These are phyloP conservation scores for Sebastes fasciatus DNA, from an alignment of 2,113 vertebrate genomes.

Conservation along the genomic window DNA sequence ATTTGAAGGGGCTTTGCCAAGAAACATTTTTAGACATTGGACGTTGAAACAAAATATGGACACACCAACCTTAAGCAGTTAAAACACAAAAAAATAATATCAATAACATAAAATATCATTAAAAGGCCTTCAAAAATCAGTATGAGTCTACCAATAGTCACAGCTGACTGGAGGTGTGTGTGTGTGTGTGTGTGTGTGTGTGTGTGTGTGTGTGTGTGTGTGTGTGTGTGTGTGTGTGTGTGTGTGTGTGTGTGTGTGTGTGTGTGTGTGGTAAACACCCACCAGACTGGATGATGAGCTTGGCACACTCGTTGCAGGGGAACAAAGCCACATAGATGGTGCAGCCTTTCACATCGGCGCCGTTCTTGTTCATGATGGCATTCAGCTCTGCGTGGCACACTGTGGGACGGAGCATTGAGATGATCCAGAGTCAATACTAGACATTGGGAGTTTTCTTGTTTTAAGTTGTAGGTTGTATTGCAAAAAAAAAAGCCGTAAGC, in stretches of 20 bases:
- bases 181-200: neutral
- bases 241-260: too few relatives aligned
- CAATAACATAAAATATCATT: too few relatives aligned
- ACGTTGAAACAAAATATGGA: too few relatives aligned
- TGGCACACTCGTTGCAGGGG: constrained; percentile 98
- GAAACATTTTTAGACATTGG: too few relatives aligned
- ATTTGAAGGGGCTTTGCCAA: too few relatives aligned
- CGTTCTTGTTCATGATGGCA: constrained; percentile 99
- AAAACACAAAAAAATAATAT: too few relatives aligned
- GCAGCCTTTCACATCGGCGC: constrained; percentile 94
- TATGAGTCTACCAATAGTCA: too few relatives aligned
- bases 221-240: neutral
- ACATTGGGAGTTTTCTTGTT: neutral
- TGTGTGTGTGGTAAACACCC: constrained; percentile 40
- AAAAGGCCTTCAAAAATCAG: too few relatives aligned
- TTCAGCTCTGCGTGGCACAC: constrained; percentile 98
- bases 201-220: neutral
- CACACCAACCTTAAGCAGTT: too few relatives aligned
- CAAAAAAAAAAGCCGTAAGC: neutral
- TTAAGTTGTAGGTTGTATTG: neutral
- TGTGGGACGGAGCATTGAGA: constrained; percentile 62
- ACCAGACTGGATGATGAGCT: constrained; percentile 98
- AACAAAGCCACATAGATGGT: constrained; percentile 96
- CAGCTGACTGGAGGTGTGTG: neutral
- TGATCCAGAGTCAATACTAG: neutral